Percentiles rank a stretch among this genome's conserved stretches.
These are phyloP conservation scores for Cherax destructor DNA, from an alignment of 1,140 invertebrate species.

Conservation along the genomic window DNA sequence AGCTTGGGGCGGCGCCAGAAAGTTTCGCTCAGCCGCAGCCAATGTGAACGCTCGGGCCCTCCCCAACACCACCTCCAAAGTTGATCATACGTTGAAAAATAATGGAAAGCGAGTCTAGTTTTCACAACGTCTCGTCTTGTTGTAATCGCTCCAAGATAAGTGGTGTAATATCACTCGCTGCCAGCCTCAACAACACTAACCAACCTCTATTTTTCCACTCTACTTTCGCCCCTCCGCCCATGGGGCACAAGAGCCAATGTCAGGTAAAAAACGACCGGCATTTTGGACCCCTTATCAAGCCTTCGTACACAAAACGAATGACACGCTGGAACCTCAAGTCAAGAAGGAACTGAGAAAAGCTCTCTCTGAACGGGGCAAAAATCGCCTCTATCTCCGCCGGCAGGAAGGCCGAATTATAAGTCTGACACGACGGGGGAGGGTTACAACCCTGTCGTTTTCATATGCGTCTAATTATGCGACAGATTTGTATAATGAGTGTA, in stretches of 20 bases:
- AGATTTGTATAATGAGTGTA: conserved; percentile 69
- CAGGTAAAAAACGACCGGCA: conserved; percentile 10
- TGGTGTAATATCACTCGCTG: conserved; percentile 55
- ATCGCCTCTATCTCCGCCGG: background rate
- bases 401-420: background rate
- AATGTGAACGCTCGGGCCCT: background rate
- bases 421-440: background rate
- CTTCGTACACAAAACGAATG: conserved; percentile 55
- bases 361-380: background rate
- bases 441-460: conserved; percentile 11
- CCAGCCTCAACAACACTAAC: background rate
- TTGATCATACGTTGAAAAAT: conserved; percentile 19
- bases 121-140: conserved; percentile 52
- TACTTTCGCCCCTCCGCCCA: background rate
- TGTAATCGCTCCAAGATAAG: conserved; percentile 61
- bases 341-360: background rate
- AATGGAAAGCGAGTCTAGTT: conserved; percentile 42
- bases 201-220: background rate
- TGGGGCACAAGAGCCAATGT: background rate
- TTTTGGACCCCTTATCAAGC: conserved; percentile 37
- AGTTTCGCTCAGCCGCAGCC: background rate
- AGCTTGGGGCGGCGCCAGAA: background rate
- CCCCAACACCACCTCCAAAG: background rate
- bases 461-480: conserved; percentile 64
- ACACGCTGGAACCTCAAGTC: conserved; percentile 27